These are phyloP conservation scores for Coelinius sp. DNA, from an alignment of 2,888 invertebrate genomes.

Conservation along the genomic window DNA sequence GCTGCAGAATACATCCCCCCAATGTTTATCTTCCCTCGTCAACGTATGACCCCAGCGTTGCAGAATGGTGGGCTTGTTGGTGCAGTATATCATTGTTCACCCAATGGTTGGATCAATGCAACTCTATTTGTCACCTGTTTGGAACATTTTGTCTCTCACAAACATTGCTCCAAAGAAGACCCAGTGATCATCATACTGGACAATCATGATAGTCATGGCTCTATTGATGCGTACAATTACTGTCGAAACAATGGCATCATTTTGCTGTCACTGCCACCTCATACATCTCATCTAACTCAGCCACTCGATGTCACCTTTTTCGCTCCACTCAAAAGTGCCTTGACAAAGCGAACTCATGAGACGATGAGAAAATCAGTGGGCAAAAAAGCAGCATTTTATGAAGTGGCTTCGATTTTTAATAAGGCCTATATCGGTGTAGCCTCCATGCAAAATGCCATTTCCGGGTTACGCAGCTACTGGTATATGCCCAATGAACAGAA, in stretches of 20 bases:
- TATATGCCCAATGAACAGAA: conserved; percentile 41
- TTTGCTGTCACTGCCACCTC: conserved; percentile 54
- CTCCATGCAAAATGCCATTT: conserved; percentile 37
- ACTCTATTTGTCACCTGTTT: conserved; percentile 41
- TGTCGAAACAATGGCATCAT: conserved; percentile 49
- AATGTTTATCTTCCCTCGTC: conserved; percentile 70
- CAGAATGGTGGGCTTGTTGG: conserved; percentile 67
- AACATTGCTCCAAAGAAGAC: conserved; percentile 58
- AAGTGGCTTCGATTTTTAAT: conserved; percentile 43
- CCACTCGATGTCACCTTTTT: conserved; percentile 53
- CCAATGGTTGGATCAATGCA: conserved; percentile 54
- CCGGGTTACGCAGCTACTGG: conserved; percentile 44
- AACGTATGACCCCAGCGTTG: conserved; percentile 65
- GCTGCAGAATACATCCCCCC: conserved; percentile 67
- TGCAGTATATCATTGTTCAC: conserved; percentile 58
- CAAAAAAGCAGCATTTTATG: conserved; percentile 43
- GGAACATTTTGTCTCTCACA: conserved; percentile 54
- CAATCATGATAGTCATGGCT: conserved; percentile 56
- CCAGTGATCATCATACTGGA: conserved; percentile 60
- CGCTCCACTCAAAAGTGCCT: conserved; percentile 51
- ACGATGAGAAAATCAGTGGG: background rate
- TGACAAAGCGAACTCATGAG: conserved; percentile 1
- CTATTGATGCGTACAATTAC: conserved; percentile 44
- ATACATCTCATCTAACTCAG: conserved; percentile 52
- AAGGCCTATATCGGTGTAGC: conserved; percentile 41